phyloP scores from a whole-genome alignment of 1,140 invertebrate genomes.

The Penaeus indicus region DNA sequence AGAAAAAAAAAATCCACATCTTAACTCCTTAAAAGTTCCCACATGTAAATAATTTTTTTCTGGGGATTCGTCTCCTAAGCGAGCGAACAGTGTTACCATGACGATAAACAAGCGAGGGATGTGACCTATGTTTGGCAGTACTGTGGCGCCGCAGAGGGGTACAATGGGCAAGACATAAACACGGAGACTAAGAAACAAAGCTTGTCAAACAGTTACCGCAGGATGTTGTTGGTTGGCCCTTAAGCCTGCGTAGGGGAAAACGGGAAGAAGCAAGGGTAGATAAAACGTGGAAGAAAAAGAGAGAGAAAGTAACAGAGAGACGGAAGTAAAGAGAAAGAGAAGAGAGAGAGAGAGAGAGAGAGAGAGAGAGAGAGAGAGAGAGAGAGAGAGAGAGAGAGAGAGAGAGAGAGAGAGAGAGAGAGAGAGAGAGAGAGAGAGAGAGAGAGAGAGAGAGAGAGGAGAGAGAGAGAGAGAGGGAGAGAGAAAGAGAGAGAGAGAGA shows the following conservation, averaged over 20 bases:
- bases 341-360: not conserved
- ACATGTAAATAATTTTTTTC: too few species aligned
- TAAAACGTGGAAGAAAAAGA: not conserved
- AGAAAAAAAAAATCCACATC: too few species aligned
- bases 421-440: slow-evolving; percentile 19
- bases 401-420: slow-evolving; percentile 8
- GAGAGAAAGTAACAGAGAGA: not conserved
- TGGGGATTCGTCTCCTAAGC: not conserved
- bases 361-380: slow-evolving; percentile 16
- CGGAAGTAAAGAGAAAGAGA: not conserved
- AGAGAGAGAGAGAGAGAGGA: slow-evolving; percentile 17
- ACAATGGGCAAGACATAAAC: not conserved
- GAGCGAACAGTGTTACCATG: not conserved
- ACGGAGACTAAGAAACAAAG: not conserved
- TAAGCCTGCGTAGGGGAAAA: not conserved
- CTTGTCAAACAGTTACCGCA: not conserved
- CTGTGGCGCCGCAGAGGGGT: not conserved
- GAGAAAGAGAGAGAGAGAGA: slow-evolving; percentile 3
- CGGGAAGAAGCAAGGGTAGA: not conserved
- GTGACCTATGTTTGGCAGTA: not conserved
- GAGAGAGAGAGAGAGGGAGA: slow-evolving; percentile 20
- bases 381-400: not conserved
- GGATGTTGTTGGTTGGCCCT: too few species aligned
- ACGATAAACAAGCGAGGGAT: slow-evolving; percentile 3
- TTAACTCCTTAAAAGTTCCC: too few species aligned